Percentiles rank a stretch among this genome's conserved stretches.
These are phyloP conservation scores for Venturia canescens DNA, from an alignment of 1,140 invertebrate species.

Conservation along the genomic window DNA sequence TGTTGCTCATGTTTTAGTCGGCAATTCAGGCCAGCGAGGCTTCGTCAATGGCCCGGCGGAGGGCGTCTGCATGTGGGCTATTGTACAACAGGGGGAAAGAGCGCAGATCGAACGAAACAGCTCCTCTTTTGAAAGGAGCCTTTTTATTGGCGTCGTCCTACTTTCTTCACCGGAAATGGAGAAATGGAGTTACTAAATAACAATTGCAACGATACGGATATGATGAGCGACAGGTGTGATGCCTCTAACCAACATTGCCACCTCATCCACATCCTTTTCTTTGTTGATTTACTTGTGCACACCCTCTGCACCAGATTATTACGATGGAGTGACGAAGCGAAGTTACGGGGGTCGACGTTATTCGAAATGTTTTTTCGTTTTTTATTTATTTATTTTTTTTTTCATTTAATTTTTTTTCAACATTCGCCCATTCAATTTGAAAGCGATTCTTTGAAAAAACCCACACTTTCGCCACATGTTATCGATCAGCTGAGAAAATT, in stretches of 20 bases:
- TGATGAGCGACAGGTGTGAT: background rate
- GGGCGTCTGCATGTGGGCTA: background rate
- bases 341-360: background rate
- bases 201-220: slow-evolving; percentile 30
- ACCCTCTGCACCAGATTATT: background rate
- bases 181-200: slow-evolving; percentile 54
- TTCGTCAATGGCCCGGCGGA: slow-evolving; percentile 19
- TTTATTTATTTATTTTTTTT: too few species aligned
- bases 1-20: slow-evolving; percentile 18
- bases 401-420: too few species aligned
- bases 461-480: too few species aligned
- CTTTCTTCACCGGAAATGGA: slow-evolving; percentile 45
- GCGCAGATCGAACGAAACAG: slow-evolving; percentile 23
- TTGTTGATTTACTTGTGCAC: background rate
- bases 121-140: slow-evolving; percentile 43
- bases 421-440: too few species aligned
- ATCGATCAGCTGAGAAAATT: too few species aligned
- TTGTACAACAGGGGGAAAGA: background rate
- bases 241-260: background rate
- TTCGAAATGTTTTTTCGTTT: too few species aligned
- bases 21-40: slow-evolving; percentile 16
- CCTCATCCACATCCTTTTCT: background rate
- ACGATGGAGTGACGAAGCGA: background rate
- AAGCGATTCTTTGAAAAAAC: too few species aligned
- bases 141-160: slow-evolving; percentile 54